Percentiles rank a stretch among this genome's conserved stretches.
Evolutionary conservation across 2,113 vertebrate species (phyloP).

Genomic region (Crotalus viridis): DNA sequence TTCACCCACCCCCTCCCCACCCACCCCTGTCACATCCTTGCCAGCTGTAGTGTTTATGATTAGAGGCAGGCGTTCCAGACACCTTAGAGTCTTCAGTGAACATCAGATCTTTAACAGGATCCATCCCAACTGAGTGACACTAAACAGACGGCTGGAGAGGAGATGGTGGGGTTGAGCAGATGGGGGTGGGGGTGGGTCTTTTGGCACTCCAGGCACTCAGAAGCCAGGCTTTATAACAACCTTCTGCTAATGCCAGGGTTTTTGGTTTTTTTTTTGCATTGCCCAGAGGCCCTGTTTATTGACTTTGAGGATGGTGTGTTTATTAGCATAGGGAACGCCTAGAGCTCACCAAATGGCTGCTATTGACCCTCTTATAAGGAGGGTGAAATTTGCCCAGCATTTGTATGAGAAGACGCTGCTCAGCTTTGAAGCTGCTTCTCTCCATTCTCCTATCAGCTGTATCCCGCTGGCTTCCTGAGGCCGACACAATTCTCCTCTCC

Average conservation of each 20-base stretch:
- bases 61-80: conserved; percentile 80
- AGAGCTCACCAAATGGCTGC: conserved; percentile 72
- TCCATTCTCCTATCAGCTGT: conserved; percentile 68
- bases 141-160: conserved; percentile 79
- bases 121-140: conserved; percentile 82
- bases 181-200: conserved; percentile 42
- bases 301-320: conserved; percentile 77
- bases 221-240: conserved; percentile 67
- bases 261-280: conserved; percentile 64
- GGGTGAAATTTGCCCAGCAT: conserved; percentile 62
- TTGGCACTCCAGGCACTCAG: conserved; percentile 56
- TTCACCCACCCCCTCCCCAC: conserved; percentile 66
- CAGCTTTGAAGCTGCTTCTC: conserved; percentile 75
- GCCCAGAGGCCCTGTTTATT: conserved; percentile 71
- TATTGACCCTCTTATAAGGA: conserved; percentile 75
- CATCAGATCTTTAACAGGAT: conserved; percentile 82
- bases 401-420: conserved; percentile 71
- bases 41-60: conserved; percentile 84
- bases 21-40: conserved; percentile 71
- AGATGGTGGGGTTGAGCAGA: conserved; percentile 60
- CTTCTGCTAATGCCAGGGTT: conserved; percentile 64
- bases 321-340: conserved; percentile 73
- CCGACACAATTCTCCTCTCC: conserved; percentile 66
- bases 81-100: conserved; percentile 79
- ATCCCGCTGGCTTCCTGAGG: conserved; percentile 57